Conservation (phyloP, 1,140 invertebrate genomes). For the Drosophila sucinea region DNA sequence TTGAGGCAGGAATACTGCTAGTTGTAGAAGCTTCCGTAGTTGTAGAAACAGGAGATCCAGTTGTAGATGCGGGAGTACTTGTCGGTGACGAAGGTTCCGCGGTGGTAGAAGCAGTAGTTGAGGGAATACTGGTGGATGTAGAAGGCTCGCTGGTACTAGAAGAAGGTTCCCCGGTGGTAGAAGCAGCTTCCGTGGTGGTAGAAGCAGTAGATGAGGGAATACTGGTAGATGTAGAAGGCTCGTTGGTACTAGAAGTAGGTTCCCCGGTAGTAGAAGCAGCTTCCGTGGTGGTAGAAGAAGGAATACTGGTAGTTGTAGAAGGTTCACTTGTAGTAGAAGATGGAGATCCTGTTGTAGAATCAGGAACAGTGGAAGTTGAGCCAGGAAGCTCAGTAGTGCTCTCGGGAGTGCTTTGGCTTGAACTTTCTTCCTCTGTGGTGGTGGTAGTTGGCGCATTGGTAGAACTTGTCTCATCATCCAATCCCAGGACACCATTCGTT, state of each 20-base stretch:
- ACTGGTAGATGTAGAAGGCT: slow-evolving; percentile 11
- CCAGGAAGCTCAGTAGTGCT: neutral
- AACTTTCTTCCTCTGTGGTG: neutral
- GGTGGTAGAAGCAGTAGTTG: neutral
- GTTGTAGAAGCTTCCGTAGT: neutral
- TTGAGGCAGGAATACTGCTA: slow-evolving; percentile 13
- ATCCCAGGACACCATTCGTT: slow-evolving; percentile 68
- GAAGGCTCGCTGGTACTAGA: slow-evolving; percentile 1
- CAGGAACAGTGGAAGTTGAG: neutral
- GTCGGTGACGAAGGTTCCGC: neutral
- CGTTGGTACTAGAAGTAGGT: neutral
- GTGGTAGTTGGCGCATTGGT: slow-evolving; percentile 21
- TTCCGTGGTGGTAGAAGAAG: slow-evolving; percentile 14
- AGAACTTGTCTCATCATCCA: slow-evolving; percentile 45
- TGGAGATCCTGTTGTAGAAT: neutral
- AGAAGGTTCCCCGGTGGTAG: neutral
- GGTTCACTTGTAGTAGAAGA: slow-evolving; percentile 23
- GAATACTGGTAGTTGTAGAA: neutral
- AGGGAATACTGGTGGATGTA: neutral
- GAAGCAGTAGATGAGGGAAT: neutral
- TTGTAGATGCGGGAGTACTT: slow-evolving; percentile 4
- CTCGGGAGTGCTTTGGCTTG: neutral
- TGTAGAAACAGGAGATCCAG: slow-evolving; percentile 5
- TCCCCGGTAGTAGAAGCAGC: neutral
- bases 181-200: neutral